Evolutionary conservation across 2,113 vertebrate genomes (phyloP).

Genomic region (Ptilorrhoa leucosticta): DNA sequence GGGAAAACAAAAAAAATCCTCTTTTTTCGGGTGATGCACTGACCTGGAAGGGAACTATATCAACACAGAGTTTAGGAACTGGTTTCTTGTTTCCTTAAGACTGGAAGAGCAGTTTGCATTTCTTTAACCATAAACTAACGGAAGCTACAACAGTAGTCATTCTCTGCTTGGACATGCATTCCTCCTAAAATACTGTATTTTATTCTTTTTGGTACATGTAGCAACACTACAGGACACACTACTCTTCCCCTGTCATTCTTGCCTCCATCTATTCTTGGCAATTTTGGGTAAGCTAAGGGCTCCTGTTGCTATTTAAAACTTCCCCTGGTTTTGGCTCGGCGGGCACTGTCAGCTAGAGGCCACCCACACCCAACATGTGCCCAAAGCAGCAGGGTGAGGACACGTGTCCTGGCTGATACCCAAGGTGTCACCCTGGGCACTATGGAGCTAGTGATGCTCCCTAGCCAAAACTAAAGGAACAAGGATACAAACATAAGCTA

Average conservation of each 20-base stretch:
- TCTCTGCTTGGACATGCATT: background rate
- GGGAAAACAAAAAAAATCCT: background rate
- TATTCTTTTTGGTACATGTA: background rate
- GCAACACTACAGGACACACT: background rate
- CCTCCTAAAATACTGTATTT: background rate
- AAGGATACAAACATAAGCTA: background rate
- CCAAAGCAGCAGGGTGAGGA: background rate
- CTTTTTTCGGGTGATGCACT: background rate
- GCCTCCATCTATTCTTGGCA: background rate
- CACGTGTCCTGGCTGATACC: background rate
- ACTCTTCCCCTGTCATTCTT: background rate
- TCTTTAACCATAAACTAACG: background rate
- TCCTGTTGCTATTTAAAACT: background rate
- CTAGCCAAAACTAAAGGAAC: background rate
- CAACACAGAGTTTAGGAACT: background rate
- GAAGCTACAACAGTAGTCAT: background rate
- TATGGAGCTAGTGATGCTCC: background rate
- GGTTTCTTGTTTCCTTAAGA: background rate
- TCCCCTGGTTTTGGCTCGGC: rapidly evolving
- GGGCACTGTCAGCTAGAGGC: background rate
- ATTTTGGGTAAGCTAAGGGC: background rate
- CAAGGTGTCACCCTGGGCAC: background rate
- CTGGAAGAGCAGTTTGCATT: background rate
- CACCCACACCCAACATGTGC: background rate
- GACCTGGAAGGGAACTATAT: background rate